phyloP scores from a whole-genome alignment of 2,888 invertebrate genomes.

The Petrolisthes cinctipes region DNA sequence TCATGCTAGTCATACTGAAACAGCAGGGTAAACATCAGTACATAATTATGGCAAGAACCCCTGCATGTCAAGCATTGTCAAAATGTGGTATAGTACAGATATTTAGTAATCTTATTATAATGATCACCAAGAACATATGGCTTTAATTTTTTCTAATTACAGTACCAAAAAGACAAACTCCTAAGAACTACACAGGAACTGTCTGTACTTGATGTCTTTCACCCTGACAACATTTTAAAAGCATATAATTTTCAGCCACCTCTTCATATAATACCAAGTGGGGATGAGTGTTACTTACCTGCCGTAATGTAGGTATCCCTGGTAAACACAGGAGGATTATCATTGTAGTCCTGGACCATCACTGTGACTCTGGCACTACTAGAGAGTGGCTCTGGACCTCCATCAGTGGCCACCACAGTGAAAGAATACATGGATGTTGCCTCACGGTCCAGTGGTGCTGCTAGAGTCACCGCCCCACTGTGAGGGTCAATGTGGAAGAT shows the following conservation, averaged over 20 bases:
- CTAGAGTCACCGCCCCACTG: constrained; percentile 84
- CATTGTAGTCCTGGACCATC: constrained; percentile 72
- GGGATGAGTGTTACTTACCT: constrained; percentile 37
- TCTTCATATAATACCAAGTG: not conserved
- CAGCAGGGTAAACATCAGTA: no score
- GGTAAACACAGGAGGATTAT: constrained; percentile 71
- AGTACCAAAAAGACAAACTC: no score
- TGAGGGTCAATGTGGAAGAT: constrained; percentile 83
- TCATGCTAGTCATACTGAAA: no score
- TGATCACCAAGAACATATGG: no score
- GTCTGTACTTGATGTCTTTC: no score
- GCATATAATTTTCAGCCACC: not conserved
- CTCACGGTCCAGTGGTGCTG: constrained; percentile 70
- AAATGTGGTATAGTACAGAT: no score
- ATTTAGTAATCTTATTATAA: no score
- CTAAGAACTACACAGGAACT: no score
- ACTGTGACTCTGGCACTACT: constrained; percentile 70
- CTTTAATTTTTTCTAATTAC: no score
- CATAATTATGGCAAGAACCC: no score
- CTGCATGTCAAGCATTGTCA: no score
- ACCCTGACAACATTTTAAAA: not conserved
- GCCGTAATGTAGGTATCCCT: constrained; percentile 68
- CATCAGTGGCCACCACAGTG: constrained; percentile 69
- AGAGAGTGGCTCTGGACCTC: constrained; percentile 67
- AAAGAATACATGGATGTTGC: constrained; percentile 67